Percentiles rank a stretch among this genome's conserved stretches.
phyloP scores from a whole-genome alignment of 2,113 vertebrate genomes.

The Lepisosteus osseus region DNA sequence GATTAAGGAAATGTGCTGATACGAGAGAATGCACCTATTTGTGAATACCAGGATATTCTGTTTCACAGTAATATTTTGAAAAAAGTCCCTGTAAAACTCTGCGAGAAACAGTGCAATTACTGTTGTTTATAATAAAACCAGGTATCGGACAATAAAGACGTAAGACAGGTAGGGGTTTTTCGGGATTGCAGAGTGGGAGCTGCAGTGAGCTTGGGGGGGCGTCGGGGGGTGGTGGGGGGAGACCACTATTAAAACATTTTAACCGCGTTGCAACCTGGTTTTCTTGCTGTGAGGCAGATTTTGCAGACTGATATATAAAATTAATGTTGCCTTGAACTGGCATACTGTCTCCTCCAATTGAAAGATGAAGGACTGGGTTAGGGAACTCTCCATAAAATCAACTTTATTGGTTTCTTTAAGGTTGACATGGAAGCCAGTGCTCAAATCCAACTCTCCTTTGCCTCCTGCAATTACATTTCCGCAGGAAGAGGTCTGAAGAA shows the following conservation, averaged over 20 bases:
- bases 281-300: conserved; percentile 38
- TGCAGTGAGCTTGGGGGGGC: neutral
- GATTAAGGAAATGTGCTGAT: no score
- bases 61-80: no score
- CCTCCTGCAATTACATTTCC: conserved; percentile 77
- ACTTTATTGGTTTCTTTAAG: conserved; percentile 77
- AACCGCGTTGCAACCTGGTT: neutral
- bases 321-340: conserved; percentile 73
- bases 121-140: neutral
- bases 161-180: neutral
- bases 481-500: conserved; percentile 79
- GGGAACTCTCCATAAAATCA: conserved; percentile 76
- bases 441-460: conserved; percentile 55
- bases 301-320: conserved; percentile 71
- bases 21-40: no score
- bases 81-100: no score
- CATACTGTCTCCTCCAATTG: conserved; percentile 85
- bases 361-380: conserved; percentile 64
- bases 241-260: neutral
- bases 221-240: neutral
- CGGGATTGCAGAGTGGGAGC: no score
- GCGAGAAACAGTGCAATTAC: no score
- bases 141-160: neutral
- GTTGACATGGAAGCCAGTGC: conserved; percentile 62
- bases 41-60: no score